Conservation (phyloP, 2,113 vertebrate species). For the Pyrgilauda ruficollis region DNA sequence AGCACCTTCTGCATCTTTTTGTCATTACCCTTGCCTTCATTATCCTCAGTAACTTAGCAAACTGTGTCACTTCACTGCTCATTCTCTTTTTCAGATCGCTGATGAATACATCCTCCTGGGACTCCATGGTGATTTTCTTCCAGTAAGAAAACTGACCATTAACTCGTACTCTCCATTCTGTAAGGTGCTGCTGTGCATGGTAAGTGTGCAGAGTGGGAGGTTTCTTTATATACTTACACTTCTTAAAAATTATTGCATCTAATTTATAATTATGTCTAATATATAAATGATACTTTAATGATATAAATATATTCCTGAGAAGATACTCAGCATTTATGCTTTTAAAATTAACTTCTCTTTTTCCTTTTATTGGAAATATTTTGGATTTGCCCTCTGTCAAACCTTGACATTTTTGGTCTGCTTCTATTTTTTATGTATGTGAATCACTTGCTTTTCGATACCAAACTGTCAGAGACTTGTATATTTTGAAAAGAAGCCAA, state of each 20-base stretch:
- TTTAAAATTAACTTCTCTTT: not conserved
- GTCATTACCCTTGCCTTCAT: not conserved
- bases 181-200: not conserved
- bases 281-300: not conserved
- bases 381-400: conserved; percentile 10
- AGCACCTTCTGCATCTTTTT: not conserved
- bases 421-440: not conserved
- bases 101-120: not conserved
- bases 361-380: not conserved
- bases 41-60: not conserved
- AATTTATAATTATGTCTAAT: not conserved
- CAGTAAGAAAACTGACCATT: conserved; percentile 23
- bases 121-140: not conserved
- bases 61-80: not conserved
- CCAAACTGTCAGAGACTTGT: conserved; percentile 34
- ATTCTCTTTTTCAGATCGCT: not conserved
- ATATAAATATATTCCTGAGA: not conserved
- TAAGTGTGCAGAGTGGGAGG: not conserved
- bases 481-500: conserved; percentile 50
- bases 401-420: conserved; percentile 52
- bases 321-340: not conserved
- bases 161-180: not conserved
- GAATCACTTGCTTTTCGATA: conserved; percentile 30
- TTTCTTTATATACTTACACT: not conserved
- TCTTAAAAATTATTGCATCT: not conserved